A percentile compares a stretch with the other conserved stretches of the same genome.
Conservation (phyloP, 2,113 vertebrate species). For the Amblyopsis rosae region DNA sequence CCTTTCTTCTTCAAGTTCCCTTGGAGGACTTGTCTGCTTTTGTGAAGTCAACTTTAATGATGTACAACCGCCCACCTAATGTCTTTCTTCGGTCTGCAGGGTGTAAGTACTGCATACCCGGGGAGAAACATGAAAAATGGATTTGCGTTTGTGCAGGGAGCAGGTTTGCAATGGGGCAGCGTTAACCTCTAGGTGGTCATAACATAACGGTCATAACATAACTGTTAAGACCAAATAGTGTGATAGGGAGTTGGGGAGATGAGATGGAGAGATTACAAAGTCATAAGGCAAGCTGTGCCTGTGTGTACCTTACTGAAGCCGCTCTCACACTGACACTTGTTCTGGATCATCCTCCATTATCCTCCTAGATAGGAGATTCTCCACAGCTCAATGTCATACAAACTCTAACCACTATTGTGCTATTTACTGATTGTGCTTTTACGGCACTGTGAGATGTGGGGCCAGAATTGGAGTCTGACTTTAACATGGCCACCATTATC, state of each 20-base stretch:
- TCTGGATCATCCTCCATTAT: conserved; percentile 56
- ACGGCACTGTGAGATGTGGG: conserved; percentile 6
- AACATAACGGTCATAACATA: not conserved
- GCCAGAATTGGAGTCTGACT: conserved; percentile 4
- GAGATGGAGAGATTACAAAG: conserved; percentile 39
- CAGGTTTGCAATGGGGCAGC: conserved; percentile 44
- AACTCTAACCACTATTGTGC: conserved; percentile 26
- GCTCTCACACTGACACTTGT: conserved; percentile 46
- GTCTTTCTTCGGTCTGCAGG: not conserved
- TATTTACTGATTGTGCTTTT: conserved; percentile 43
- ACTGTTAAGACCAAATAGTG: conserved; percentile 53
- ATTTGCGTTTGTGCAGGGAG: conserved; percentile 30
- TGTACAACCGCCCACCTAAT: not conserved
- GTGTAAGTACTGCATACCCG: not conserved
- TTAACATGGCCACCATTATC: too few species aligned
- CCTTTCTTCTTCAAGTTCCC: conserved; percentile 21
- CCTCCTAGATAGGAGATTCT: conserved; percentile 35
- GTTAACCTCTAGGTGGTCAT: conserved; percentile 60
- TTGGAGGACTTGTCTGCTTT: not conserved
- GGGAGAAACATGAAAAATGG: conserved; percentile 9
- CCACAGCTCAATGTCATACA: conserved; percentile 29
- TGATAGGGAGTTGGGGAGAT: conserved; percentile 43
- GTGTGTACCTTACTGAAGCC: conserved; percentile 35
- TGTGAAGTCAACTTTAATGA: conserved; percentile 8
- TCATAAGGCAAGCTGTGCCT: conserved; percentile 47